Evolutionary conservation across 2,797 vertebrate species (phyloP).

Genomic region (Microcaecilia unicolor): DNA sequence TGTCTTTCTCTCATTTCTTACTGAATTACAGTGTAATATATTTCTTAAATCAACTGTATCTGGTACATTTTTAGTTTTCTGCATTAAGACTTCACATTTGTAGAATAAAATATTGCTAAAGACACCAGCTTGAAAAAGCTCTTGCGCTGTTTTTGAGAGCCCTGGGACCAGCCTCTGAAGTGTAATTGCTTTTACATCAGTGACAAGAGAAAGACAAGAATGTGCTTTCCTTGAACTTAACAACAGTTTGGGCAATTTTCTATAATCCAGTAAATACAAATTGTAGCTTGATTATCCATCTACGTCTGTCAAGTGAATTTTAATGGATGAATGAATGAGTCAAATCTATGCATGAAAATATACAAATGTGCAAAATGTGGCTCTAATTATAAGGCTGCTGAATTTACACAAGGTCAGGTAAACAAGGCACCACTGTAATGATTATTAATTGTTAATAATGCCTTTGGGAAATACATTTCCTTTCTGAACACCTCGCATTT

Average conservation of each 20-base stretch:
- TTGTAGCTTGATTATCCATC: constrained; percentile 66
- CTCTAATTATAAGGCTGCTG: constrained; percentile 70
- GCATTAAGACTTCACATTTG: constrained; percentile 12
- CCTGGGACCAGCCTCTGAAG: constrained; percentile 39
- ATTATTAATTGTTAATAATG: constrained; percentile 81
- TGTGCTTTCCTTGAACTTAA: constrained; percentile 55
- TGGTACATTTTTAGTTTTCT: too few relatives aligned
- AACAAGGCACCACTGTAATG: constrained; percentile 71
- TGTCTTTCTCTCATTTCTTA: constrained; percentile 5
- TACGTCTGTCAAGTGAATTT: constrained; percentile 65
- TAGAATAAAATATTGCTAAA: constrained; percentile 24
- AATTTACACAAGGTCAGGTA: constrained; percentile 72
- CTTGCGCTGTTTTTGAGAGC: constrained; percentile 34
- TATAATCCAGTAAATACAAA: constrained; percentile 70
- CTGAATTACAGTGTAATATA: constrained; percentile 3
- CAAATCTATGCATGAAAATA: constrained; percentile 59
- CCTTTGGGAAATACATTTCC: constrained; percentile 59
- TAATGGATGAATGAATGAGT: constrained; percentile 73
- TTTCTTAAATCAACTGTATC: neutral
- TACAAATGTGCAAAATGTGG: constrained; percentile 68
- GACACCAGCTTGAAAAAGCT: constrained; percentile 28
- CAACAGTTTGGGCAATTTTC: constrained; percentile 62
- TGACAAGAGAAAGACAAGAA: constrained; percentile 50
- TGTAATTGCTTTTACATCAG: constrained; percentile 53
- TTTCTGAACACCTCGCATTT: constrained; percentile 51